Evolutionary conservation across 2,113 vertebrate species (phyloP).

Genomic region (Saccopteryx bilineata): DNA sequence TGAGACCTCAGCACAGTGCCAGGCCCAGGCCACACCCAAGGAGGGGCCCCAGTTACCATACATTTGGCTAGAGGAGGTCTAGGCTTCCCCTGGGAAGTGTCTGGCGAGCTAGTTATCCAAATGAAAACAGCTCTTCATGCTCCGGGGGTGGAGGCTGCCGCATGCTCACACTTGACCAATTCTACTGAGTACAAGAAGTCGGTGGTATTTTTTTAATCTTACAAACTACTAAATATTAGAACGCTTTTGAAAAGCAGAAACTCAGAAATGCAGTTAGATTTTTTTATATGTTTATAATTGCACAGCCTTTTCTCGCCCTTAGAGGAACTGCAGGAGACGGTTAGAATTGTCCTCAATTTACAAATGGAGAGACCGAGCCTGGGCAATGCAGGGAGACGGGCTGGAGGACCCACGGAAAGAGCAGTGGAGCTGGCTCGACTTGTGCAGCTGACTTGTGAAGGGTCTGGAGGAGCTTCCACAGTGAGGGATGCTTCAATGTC

Average conservation of each 20-base stretch:
- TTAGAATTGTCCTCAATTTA: neutral
- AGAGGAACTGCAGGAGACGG: neutral
- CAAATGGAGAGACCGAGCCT: neutral
- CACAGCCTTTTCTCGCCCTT: neutral
- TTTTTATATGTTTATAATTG: neutral
- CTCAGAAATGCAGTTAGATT: neutral
- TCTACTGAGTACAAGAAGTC: neutral
- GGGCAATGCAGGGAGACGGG: too few relatives aligned
- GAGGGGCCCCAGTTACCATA: neutral
- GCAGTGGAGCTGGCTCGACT: neutral
- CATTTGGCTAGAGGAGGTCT: neutral
- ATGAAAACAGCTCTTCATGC: neutral
- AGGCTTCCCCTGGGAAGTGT: neutral
- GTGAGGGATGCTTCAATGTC: neutral
- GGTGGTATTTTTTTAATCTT: neutral
- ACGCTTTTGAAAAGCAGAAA: slow-evolving; percentile 26
- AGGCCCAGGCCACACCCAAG: neutral
- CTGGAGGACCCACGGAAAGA: fast-evolving
- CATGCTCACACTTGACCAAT: neutral
- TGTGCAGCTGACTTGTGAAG: neutral
- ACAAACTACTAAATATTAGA: slow-evolving; percentile 36
- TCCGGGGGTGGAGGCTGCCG: neutral
- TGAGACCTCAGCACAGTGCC: neutral
- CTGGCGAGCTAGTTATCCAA: neutral
- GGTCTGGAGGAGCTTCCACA: neutral